These are phyloP conservation scores for Hiodon tergisus DNA, from an alignment of 2,113 vertebrate species.

Conservation along the genomic window DNA sequence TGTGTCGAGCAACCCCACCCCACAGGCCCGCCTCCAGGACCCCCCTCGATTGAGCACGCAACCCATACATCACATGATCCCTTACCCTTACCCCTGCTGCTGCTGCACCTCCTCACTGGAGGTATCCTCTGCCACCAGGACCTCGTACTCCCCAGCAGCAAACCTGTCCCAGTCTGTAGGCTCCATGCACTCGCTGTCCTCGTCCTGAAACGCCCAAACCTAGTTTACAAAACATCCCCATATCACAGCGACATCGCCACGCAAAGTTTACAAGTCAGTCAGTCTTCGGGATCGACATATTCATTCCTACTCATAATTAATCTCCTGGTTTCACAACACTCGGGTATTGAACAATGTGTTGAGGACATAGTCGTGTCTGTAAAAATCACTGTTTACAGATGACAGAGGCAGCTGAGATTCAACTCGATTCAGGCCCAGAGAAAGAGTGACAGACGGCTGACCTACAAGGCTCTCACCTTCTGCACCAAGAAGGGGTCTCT, in stretches of 20 bases:
- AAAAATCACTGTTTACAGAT: no score
- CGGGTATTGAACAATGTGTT: no score
- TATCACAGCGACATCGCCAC: neutral
- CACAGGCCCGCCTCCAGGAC: no score
- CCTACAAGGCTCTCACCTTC: constrained; percentile 68
- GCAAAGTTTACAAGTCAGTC: neutral
- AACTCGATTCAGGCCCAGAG: no score
- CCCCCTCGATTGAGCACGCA: neutral
- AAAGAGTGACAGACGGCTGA: neutral
- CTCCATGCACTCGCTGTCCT: constrained; percentile 82
- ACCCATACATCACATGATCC: no score
- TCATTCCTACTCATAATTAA: neutral
- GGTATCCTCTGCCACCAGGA: constrained; percentile 91
- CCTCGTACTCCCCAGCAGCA: constrained; percentile 92
- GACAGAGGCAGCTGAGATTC: no score
- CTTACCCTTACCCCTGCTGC: constrained; percentile 75
- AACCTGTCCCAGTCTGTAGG: constrained; percentile 97
- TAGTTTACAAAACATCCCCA: constrained; percentile 1
- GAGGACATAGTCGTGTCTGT: no score
- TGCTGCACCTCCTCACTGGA: constrained; percentile 74
- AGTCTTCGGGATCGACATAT: neutral
- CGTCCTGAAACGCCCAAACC: constrained; percentile 62
- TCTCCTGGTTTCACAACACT: no score
- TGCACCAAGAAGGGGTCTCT: constrained; percentile 96
- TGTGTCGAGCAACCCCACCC: no score